These are phyloP conservation scores for Lophotriccus pileatus DNA, from an alignment of 2,797 vertebrate species.

Conservation along the genomic window DNA sequence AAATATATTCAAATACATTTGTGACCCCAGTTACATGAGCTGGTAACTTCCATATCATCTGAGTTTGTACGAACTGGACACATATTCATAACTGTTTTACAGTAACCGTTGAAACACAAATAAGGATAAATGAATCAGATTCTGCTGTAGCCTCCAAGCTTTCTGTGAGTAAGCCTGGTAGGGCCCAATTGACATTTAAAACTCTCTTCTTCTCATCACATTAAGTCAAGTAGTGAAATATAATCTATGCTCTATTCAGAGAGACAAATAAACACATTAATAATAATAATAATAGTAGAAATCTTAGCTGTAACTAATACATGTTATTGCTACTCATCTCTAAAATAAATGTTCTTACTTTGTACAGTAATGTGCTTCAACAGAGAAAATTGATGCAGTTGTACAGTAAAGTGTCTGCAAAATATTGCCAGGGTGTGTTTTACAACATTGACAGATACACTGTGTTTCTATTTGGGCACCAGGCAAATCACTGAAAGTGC, in stretches of 20 bases:
- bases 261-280: slow-evolving; percentile 2
- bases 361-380: neutral
- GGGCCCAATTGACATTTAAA: neutral
- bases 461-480: neutral
- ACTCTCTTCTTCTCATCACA: neutral
- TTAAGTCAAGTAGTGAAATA: neutral
- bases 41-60: neutral
- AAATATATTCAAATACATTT: neutral
- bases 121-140: neutral
- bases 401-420: neutral
- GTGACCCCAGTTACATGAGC: neutral
- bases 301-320: neutral
- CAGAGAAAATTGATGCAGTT: neutral
- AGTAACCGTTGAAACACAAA: neutral
- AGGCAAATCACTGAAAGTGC: neutral
- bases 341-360: slow-evolving; percentile 26
- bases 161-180: neutral
- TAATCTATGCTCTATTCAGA: neutral
- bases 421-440: slow-evolving; percentile 11
- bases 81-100: neutral
- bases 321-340: neutral
- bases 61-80: neutral
- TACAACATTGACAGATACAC: neutral
- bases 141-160: neutral
- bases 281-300: slow-evolving; percentile 2